Percentiles rank a stretch among this genome's conserved stretches.
phyloP scores from a whole-genome alignment of 2,888 invertebrate species.

The Hofmannophila pseudospretella region DNA sequence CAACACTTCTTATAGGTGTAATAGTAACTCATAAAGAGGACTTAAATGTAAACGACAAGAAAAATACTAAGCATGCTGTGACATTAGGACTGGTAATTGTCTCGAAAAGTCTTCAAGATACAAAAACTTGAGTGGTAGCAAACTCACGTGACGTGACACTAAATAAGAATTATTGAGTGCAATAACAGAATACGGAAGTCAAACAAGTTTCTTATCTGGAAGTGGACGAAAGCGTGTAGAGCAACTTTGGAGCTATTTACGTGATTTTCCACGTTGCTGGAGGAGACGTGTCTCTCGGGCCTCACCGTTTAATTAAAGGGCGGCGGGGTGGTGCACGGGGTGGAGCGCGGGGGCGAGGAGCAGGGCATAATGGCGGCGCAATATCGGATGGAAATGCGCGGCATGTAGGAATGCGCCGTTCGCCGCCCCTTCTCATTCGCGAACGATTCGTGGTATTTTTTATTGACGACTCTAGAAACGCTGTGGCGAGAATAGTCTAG shows the following conservation, averaged over 20 bases:
- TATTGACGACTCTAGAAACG: conserved; percentile 73
- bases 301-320: conserved; percentile 77
- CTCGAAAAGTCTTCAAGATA: neutral
- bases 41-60: neutral
- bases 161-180: conserved; percentile 7
- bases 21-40: neutral
- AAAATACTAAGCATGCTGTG: too few relatives aligned
- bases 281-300: conserved; percentile 72
- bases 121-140: neutral
- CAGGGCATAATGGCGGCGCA: conserved; percentile 76
- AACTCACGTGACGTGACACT: too few relatives aligned
- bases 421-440: conserved; percentile 69
- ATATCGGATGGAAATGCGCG: conserved; percentile 78
- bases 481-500: conserved; percentile 51
- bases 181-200: conserved; percentile 19
- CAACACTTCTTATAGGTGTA: neutral
- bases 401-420: conserved; percentile 77
- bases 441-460: conserved; percentile 76
- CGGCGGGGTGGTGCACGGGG: conserved; percentile 57
- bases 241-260: conserved; percentile 67
- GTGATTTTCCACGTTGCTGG: conserved; percentile 70
- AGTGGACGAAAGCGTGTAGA: conserved; percentile 25
- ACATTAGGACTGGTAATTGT: neutral
- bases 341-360: conserved; percentile 52
- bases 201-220: conserved; percentile 32